phyloP scores from a whole-genome alignment of 2,113 vertebrate genomes.

The Petrocephalus zakoni region DNA sequence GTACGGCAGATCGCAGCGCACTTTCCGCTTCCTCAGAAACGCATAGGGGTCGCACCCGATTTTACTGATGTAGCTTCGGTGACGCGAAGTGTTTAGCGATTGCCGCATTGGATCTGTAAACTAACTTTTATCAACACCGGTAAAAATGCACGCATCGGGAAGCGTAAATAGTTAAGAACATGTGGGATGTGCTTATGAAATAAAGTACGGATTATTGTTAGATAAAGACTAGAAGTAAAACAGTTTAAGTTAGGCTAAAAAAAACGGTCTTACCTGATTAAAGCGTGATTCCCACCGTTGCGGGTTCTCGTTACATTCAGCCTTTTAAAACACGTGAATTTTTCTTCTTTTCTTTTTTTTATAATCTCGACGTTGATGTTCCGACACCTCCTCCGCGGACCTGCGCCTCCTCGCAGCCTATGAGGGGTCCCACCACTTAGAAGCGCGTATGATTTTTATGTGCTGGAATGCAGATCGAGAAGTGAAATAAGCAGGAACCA shows the following conservation, averaged over 20 bases:
- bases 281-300: not conserved
- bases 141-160: not conserved
- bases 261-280: not conserved
- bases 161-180: not conserved
- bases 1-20: not conserved
- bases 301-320: not conserved
- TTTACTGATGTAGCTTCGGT: not conserved
- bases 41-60: not conserved
- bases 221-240: not conserved
- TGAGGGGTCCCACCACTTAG: not conserved
- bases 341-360: not conserved
- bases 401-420: not conserved
- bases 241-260: not conserved
- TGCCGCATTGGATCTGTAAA: not conserved
- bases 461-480: constrained; percentile 13
- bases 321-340: not conserved
- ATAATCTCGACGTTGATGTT: not conserved
- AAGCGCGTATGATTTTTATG: constrained; percentile 6
- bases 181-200: not conserved
- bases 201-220: not conserved
- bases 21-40: not conserved
- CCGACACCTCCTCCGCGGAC: not conserved
- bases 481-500: not conserved
- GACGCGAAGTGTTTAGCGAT: not conserved
- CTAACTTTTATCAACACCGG: not conserved